Conservation (phyloP, 2,888 invertebrate species). For the Coronaproctus castanopsis region DNA sequence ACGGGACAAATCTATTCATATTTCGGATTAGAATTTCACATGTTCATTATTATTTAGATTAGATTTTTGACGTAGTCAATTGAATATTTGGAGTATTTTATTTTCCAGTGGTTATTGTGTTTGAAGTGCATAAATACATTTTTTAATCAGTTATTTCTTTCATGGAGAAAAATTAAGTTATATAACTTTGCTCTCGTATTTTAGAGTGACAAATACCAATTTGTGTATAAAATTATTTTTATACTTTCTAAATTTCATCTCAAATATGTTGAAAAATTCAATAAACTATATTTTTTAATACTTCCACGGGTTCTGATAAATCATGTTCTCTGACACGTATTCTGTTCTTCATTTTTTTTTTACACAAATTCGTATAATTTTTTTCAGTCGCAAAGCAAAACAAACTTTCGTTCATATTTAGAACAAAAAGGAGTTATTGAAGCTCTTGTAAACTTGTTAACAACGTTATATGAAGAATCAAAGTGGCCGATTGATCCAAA, state of each 20-base stretch:
- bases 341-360: too few species aligned
- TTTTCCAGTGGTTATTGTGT: background rate
- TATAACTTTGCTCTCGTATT: background rate
- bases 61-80: background rate
- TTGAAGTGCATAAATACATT: background rate
- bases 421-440: conserved; percentile 8
- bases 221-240: conserved; percentile 1
- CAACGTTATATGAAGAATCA: conserved; percentile 5
- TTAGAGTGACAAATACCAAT: background rate
- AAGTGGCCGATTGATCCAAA: conserved; percentile 11
- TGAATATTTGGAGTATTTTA: background rate
- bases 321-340: too few species aligned
- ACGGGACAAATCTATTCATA: too few species aligned
- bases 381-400: too few species aligned
- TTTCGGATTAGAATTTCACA: too few species aligned
- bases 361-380: too few species aligned
- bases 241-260: too few species aligned
- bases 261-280: too few species aligned
- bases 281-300: too few species aligned
- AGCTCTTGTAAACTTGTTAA: conserved; percentile 2
- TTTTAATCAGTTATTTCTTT: background rate
- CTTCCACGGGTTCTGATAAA: too few species aligned
- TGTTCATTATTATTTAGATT: too few species aligned
- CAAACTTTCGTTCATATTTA: conserved; percentile 6
- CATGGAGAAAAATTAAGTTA: background rate